Conservation (phyloP, 1,140 invertebrate genomes). For the Triops longicaudatus region DNA sequence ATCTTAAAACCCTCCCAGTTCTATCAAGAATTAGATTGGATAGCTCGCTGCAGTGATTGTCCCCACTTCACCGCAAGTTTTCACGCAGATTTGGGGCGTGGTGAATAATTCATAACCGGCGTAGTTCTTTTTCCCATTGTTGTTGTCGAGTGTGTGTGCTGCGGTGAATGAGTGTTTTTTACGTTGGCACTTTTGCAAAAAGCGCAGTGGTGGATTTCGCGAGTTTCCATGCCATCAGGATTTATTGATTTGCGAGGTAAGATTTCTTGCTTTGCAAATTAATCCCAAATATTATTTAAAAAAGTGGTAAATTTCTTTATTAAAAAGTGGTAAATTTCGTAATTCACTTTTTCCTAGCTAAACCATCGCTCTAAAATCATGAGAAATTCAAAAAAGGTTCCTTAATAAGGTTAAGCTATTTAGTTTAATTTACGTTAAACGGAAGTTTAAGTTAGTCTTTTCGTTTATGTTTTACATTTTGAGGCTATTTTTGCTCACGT, state of each 20-base stretch:
- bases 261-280: neutral
- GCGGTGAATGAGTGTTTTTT: neutral
- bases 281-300: too few relatives aligned
- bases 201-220: neutral
- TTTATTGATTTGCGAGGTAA: constrained; percentile 9
- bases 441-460: too few relatives aligned
- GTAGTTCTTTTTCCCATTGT: neutral
- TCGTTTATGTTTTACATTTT: too few relatives aligned
- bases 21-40: neutral
- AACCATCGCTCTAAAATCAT: too few relatives aligned
- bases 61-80: neutral
- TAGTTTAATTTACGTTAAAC: too few relatives aligned
- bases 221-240: neutral
- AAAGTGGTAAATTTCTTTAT: too few relatives aligned
- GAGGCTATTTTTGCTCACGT: too few relatives aligned
- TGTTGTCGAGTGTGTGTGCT: neutral
- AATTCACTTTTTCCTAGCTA: too few relatives aligned
- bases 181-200: neutral
- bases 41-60: neutral
- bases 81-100: neutral
- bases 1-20: neutral
- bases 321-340: too few relatives aligned
- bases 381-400: too few relatives aligned
- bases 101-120: constrained; percentile 7
- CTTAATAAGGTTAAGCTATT: too few relatives aligned